Evolutionary conservation across 2,113 vertebrate genomes (phyloP).

Genomic region (Calyptommatus sinebrachiatus): DNA sequence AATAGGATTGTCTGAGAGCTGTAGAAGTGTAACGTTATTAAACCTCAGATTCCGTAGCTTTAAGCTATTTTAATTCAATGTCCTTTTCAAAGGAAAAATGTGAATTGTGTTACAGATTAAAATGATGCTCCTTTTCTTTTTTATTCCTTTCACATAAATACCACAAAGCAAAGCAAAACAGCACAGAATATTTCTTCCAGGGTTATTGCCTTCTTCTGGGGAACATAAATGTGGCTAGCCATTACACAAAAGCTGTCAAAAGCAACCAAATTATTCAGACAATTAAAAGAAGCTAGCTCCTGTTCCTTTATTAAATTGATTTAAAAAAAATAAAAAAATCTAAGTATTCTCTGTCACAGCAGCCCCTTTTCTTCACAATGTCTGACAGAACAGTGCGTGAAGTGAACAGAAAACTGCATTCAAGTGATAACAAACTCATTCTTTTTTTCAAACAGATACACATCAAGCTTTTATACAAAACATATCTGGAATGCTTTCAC

Average conservation of each 20-base stretch:
- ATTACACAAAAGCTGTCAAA: conserved; percentile 14
- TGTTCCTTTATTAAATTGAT: neutral
- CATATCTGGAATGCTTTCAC: neutral
- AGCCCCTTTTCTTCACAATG: neutral
- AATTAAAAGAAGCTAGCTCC: conserved; percentile 19
- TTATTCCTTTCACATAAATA: neutral
- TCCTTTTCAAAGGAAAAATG: conserved; percentile 18
- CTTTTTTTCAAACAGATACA: neutral
- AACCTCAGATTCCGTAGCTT: neutral
- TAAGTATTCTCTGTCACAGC: neutral
- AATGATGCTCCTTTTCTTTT: neutral
- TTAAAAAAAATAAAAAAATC: fast-evolving
- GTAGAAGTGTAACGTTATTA: neutral
- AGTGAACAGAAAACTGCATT: neutral
- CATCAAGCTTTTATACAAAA: neutral
- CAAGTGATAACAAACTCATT: neutral
- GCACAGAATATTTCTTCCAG: neutral
- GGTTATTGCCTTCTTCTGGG: neutral
- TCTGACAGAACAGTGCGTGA: neutral
- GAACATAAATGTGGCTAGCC: neutral
- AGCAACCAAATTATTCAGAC: conserved; percentile 4
- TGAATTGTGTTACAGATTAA: neutral
- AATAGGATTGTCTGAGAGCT: neutral
- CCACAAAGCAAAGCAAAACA: neutral
- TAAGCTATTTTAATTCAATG: conserved; percentile 8